phyloP scores from a whole-genome alignment of 2,888 invertebrate species.

The Drosophila villosipedis region DNA sequence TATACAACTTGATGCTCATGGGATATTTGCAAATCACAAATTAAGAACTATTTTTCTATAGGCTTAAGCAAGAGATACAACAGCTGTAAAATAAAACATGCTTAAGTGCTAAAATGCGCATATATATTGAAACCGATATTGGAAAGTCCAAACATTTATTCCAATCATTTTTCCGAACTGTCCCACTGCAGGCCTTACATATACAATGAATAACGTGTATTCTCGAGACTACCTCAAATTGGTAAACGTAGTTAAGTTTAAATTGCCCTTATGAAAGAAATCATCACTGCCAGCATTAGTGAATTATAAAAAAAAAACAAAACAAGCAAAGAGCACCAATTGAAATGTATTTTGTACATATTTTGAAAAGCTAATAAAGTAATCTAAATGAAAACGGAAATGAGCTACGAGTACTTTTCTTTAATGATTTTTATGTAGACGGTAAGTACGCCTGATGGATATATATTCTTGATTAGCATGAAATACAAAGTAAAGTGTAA shows the following conservation, averaged over 20 bases:
- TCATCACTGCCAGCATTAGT: conserved; percentile 74
- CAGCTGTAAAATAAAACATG: conserved; percentile 24
- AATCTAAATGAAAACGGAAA: conserved; percentile 10
- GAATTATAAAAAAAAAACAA: conserved; percentile 27
- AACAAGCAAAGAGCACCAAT: conserved; percentile 34
- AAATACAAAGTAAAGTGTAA: not conserved
- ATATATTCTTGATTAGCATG: not conserved
- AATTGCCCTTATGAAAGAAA: conserved; percentile 53
- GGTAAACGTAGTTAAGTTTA: conserved; percentile 42
- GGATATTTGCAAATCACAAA: conserved; percentile 47
- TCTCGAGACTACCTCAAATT: conserved; percentile 64
- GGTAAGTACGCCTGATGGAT: not conserved
- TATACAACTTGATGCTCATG: conserved; percentile 63
- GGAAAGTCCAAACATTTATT: conserved; percentile 31
- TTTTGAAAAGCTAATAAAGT: conserved; percentile 32
- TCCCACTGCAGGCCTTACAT: conserved; percentile 66
- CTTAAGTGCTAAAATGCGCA: conserved; percentile 20
- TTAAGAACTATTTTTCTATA: conserved; percentile 43
- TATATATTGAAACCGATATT: conserved; percentile 40
- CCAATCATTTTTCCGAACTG: conserved; percentile 43
- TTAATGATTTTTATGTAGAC: not conserved
- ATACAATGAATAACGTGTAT: conserved; percentile 42
- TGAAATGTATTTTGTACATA: conserved; percentile 49
- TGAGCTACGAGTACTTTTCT: not conserved
- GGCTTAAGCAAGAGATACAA: conserved; percentile 23